Evolutionary conservation across 1,140 invertebrate genomes (phyloP).

Genomic region (Reticulitermes speratus): DNA sequence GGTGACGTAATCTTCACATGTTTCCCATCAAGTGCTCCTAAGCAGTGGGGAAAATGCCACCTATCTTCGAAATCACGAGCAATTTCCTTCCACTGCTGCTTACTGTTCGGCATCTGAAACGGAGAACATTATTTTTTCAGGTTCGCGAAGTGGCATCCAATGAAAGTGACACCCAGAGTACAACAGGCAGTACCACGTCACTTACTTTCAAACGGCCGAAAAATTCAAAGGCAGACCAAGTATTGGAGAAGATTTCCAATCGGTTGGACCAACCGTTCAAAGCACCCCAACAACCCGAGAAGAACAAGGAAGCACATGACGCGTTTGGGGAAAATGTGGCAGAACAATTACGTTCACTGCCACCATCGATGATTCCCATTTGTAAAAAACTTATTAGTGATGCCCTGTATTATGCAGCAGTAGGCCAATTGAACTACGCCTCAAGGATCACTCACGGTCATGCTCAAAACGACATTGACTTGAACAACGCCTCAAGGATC

Average conservation of each 20-base stretch:
- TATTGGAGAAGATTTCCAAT: not conserved
- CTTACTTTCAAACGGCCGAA: not conserved
- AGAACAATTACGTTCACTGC: not conserved
- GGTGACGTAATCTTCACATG: conserved; percentile 40
- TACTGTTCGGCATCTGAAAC: conserved; percentile 12
- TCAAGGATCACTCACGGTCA: not conserved
- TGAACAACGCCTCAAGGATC: no score
- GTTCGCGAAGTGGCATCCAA: not conserved
- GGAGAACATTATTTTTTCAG: not conserved
- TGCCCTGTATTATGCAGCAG: not conserved
- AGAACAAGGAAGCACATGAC: not conserved
- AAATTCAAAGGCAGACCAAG: not conserved
- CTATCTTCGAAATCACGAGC: conserved; percentile 34
- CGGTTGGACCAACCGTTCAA: not conserved
- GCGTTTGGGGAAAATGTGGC: not conserved
- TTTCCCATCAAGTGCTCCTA: conserved; percentile 43
- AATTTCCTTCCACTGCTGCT: conserved; percentile 26
- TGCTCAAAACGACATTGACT: no score
- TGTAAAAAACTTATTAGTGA: not conserved
- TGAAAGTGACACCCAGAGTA: not conserved
- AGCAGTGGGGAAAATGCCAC: conserved; percentile 40
- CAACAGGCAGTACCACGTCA: not conserved
- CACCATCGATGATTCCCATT: not conserved
- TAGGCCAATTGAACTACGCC: not conserved
- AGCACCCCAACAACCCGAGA: not conserved